Conservation (phyloP, 2,888 invertebrate genomes). For the Endotricha flammealis region DNA sequence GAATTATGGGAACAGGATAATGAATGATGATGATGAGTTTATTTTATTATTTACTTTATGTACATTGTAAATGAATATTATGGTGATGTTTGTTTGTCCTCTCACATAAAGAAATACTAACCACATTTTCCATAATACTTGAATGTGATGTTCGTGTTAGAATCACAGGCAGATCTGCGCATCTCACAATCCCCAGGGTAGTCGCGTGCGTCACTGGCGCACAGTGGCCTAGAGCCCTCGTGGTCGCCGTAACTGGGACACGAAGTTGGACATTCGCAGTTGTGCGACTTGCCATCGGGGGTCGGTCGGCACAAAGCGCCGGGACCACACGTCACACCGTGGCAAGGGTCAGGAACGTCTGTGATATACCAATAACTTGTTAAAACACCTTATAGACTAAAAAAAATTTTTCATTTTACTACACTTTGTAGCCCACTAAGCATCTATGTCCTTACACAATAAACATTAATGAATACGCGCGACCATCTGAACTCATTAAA, state of each 20-base stretch:
- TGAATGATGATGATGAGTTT: too few relatives aligned
- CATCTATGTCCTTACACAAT: too few relatives aligned
- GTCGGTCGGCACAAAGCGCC: constrained; percentile 85
- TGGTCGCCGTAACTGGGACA: constrained; percentile 92
- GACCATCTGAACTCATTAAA: too few relatives aligned
- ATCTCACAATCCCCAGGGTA: constrained; percentile 92
- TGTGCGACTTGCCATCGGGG: constrained; percentile 83
- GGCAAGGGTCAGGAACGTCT: constrained; percentile 84
- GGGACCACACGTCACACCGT: constrained; percentile 86
- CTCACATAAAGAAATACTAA: constrained; percentile 79
- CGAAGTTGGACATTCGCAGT: constrained; percentile 87
- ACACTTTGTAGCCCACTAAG: too few relatives aligned
- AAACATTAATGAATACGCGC: too few relatives aligned
- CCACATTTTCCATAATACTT: constrained; percentile 93
- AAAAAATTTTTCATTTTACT: too few relatives aligned
- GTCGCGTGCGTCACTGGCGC: constrained; percentile 90
- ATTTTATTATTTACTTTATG: too few relatives aligned
- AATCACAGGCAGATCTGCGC: constrained; percentile 86
- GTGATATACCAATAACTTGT: too few relatives aligned
- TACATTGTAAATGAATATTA: too few relatives aligned
- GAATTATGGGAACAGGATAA: too few relatives aligned
- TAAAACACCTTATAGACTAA: too few relatives aligned
- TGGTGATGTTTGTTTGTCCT: too few relatives aligned
- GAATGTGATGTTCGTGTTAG: constrained; percentile 85
- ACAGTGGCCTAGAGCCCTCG: constrained; percentile 87